These are phyloP conservation scores for Operophtera brumata DNA, from an alignment of 2,888 invertebrate genomes.

Conservation along the genomic window DNA sequence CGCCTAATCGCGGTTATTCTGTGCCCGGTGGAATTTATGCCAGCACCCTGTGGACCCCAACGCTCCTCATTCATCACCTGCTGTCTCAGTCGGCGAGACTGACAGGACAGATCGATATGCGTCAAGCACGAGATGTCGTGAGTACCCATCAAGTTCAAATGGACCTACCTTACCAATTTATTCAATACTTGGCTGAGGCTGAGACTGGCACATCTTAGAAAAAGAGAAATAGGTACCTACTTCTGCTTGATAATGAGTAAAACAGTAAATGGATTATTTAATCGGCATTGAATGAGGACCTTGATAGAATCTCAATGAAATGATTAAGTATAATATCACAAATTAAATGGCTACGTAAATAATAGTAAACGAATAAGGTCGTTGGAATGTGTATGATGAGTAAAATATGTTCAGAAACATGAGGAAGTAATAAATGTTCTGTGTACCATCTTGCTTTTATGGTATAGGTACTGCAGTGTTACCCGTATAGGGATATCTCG, in stretches of 20 bases:
- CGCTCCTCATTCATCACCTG: conserved; percentile 76
- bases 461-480: too few relatives aligned
- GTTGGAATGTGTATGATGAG: too few relatives aligned
- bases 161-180: too few relatives aligned
- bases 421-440: not conserved
- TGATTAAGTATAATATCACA: not conserved
- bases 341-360: too few relatives aligned
- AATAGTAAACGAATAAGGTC: too few relatives aligned
- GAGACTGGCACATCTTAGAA: not conserved
- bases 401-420: not conserved
- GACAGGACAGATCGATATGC: conserved; percentile 79
- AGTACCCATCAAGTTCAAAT: conserved; percentile 43
- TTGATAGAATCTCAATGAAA: not conserved
- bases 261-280: not conserved
- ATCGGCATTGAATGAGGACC: not conserved
- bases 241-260: not conserved
- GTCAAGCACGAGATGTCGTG: conserved; percentile 75
- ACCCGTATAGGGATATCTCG: too few relatives aligned
- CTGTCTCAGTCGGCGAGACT: conserved; percentile 72
- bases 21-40: conserved; percentile 67
- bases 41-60: conserved; percentile 77
- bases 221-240: too few relatives aligned
- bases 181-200: too few relatives aligned
- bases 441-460: too few relatives aligned
- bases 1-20: conserved; percentile 62